Evolutionary conservation across 2,888 invertebrate species (phyloP).

Genomic region (Dasysyrphus tricinctus): DNA sequence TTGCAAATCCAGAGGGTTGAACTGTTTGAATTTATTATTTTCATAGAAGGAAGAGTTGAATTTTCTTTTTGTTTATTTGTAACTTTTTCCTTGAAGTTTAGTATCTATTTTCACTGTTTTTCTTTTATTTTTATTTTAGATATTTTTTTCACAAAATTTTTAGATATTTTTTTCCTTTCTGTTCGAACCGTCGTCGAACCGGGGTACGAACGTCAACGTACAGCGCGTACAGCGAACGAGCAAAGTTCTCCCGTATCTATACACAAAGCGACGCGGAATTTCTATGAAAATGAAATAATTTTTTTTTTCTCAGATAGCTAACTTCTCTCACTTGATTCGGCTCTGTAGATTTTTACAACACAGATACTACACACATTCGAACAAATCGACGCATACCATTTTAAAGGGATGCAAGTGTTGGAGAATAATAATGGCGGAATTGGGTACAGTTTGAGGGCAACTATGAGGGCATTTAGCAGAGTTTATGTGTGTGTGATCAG

Average conservation of each 20-base stretch:
- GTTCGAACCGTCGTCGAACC: conserved; percentile 73
- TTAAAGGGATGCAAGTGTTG: neutral
- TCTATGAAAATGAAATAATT: conserved; percentile 67
- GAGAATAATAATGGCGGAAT: conserved; percentile 72
- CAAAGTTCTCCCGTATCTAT: conserved; percentile 75
- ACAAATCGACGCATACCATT: conserved; percentile 8
- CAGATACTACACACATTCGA: conserved; percentile 7
- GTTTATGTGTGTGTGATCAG: conserved; percentile 61
- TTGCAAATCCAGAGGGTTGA: conserved; percentile 7
- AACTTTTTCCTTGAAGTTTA: conserved; percentile 17
- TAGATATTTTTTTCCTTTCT: conserved; percentile 52
- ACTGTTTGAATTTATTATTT: conserved; percentile 3
- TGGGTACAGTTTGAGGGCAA: conserved; percentile 56
- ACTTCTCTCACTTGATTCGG: conserved; percentile 51
- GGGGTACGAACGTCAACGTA: conserved; percentile 74
- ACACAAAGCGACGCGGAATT: conserved; percentile 76
- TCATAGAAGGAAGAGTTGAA: neutral
- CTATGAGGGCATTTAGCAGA: conserved; percentile 8
- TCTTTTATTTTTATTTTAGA: neutral
- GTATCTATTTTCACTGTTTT: conserved; percentile 14
- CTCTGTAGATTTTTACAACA: neutral
- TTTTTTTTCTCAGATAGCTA: neutral
- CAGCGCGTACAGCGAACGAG: conserved; percentile 75
- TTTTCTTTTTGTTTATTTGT: neutral
- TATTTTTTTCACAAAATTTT: conserved; percentile 36